phyloP scores from a whole-genome alignment of 2,888 invertebrate species.

The Xylocampa areola region DNA sequence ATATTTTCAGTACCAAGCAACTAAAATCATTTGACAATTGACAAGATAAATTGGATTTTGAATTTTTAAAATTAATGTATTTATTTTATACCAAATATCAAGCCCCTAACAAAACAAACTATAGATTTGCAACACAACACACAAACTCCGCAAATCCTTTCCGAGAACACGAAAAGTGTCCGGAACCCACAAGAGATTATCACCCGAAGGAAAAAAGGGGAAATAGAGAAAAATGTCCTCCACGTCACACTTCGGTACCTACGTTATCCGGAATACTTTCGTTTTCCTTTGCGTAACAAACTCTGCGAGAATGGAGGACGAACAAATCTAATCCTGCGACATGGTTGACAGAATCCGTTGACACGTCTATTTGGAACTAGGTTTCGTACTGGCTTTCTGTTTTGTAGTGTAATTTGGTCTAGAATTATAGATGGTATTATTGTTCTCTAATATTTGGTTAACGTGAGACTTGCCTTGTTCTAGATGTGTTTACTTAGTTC shows the following conservation, averaged over 20 bases:
- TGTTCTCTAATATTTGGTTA: no score
- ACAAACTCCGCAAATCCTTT: slow-evolving; percentile 19
- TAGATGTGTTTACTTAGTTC: no score
- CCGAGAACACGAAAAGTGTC: slow-evolving; percentile 25
- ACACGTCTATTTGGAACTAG: slow-evolving; percentile 50
- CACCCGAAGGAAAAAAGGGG: slow-evolving; percentile 30
- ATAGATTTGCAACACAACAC: background rate
- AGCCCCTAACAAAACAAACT: background rate
- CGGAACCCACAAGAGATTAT: slow-evolving; percentile 44
- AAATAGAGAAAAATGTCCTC: slow-evolving; percentile 32
- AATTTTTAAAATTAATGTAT: no score
- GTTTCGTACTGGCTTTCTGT: slow-evolving; percentile 16
- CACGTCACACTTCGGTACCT: slow-evolving; percentile 41
- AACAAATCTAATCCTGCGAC: slow-evolving; percentile 54
- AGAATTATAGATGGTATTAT: background rate
- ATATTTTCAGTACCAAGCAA: no score
- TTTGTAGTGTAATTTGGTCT: slow-evolving; percentile 1
- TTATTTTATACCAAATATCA: background rate
- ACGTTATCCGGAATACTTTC: slow-evolving; percentile 49
- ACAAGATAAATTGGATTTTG: no score
- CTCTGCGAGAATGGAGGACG: slow-evolving; percentile 37
- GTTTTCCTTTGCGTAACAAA: slow-evolving; percentile 43
- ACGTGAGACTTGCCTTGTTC: no score
- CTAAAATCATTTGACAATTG: no score
- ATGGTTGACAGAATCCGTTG: slow-evolving; percentile 43